Percentiles rank a stretch among this genome's conserved stretches.
Conservation (phyloP, 2,888 invertebrate species). For the Morpho helenor region DNA sequence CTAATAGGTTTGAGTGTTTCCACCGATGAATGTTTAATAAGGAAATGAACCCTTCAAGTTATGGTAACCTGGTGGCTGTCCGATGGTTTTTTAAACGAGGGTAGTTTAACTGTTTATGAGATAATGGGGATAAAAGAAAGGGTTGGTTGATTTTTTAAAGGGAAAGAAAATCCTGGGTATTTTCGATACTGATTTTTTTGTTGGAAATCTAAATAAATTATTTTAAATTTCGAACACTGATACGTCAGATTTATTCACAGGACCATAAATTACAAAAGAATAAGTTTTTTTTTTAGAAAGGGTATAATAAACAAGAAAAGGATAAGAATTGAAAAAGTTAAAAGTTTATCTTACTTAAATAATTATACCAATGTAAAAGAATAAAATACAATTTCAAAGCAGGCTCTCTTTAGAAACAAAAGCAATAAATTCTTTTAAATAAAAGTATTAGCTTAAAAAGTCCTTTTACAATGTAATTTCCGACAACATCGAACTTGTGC, state of each 20-base stretch:
- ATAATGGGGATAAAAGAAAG: conserved; percentile 20
- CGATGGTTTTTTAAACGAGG: conserved; percentile 29
- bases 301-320: too few relatives aligned
- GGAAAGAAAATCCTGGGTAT: conserved; percentile 3
- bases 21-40: conserved; percentile 67
- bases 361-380: too few relatives aligned
- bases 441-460: conserved; percentile 25
- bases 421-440: conserved; percentile 7
- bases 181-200: neutral
- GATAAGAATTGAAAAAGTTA: too few relatives aligned
- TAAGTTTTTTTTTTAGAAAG: too few relatives aligned
- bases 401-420: neutral
- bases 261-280: too few relatives aligned
- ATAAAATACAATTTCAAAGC: too few relatives aligned
- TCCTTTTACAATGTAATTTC: conserved; percentile 41
- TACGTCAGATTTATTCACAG: too few relatives aligned
- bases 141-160: conserved; percentile 17
- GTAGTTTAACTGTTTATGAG: conserved; percentile 28
- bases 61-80: conserved; percentile 34
- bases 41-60: conserved; percentile 59
- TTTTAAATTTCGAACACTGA: too few relatives aligned
- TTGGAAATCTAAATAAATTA: too few relatives aligned
- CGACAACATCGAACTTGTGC: conserved; percentile 53
- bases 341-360: too few relatives aligned
- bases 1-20: conserved; percentile 66